Evolutionary conservation across 2,888 invertebrate genomes (phyloP), one percentile per base, ranked within the genome.

Genomic region (Mythimna pallens): DNA sequence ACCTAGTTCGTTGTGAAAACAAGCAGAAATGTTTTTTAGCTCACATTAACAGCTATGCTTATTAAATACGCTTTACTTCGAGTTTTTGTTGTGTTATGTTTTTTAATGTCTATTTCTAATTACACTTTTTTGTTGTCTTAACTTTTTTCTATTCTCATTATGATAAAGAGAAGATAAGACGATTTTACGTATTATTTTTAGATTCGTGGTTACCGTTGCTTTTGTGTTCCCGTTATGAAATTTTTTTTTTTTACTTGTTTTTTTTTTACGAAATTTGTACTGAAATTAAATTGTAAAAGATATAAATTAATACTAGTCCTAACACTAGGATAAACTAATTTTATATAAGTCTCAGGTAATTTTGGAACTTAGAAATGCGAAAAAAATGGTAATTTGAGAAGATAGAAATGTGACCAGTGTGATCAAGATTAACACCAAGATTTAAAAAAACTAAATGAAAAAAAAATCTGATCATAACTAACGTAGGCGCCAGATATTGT

Each of bases 101-200:
- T 81, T 82, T 70, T 68, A 63, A 69, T 55, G 52, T 62, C n/a
- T 63, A n/a, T 73, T 58, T 57, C 20, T 68, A 73, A 82, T 82
- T 82, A 82, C 30, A 43, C 9, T 63, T 70, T 76, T 78, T 73
- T 70, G 36, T 34, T 62, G 8, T 22, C 1, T 20, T n/a, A 20
- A 20, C 10, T 43, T 69, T 68, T 66, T 17, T 65, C 20, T n/a
- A 25, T 55, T 55, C 62, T 68, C 50, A 77, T 77, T 59, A 43
- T 40, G 55, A 70, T 65, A 58, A 62, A 57, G 57, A 25, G 0
- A 0, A 36, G 79, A 68, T 65, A 69, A 55, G 25, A 63, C 5
- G n/a, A 25, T 25, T 34, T 69, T 30, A 43, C 7, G 43, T 9
- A 65, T 66, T 66, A 43, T 50, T 65, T 62, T 67, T 36, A 20